Conservation (phyloP, 53 echinoderm and acorn worm species). For the Apostichopus leukothele region DNA sequence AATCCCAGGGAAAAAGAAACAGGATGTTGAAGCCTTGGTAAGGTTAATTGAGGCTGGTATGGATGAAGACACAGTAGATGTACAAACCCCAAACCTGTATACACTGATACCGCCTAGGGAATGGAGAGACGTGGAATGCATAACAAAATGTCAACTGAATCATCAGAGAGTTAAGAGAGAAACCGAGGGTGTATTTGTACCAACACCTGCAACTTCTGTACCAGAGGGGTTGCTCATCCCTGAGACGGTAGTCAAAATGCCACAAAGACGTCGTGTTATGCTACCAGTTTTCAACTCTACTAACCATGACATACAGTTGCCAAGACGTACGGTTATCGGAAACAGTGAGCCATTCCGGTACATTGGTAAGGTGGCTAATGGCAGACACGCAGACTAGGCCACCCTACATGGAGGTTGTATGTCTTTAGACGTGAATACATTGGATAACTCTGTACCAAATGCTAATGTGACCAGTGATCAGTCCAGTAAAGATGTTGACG, state of each 20-base stretch:
- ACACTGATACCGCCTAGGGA: too few relatives aligned
- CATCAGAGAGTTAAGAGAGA: too few relatives aligned
- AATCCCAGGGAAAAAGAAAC: constrained; percentile 6
- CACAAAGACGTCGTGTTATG: too few relatives aligned
- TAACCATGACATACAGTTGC: background rate
- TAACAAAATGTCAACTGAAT: background rate
- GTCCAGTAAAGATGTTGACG: background rate
- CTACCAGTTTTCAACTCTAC: too few relatives aligned
- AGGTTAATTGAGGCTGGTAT: background rate
- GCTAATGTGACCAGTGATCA: background rate
- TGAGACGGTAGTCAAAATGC: too few relatives aligned
- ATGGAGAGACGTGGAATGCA: background rate
- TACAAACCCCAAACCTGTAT: too few relatives aligned
- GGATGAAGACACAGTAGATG: too few relatives aligned
- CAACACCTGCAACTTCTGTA: background rate
- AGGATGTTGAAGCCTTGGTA: background rate
- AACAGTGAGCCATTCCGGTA: background rate
- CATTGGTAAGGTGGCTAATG: background rate
- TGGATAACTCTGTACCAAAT: too few relatives aligned
- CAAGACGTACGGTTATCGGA: background rate
- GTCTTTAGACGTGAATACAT: too few relatives aligned
- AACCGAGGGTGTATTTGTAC: background rate
- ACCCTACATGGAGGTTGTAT: too few relatives aligned
- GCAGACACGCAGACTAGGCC: too few relatives aligned
- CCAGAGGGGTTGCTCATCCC: background rate